Evolutionary conservation across 2,888 invertebrate species (phyloP).

Genomic region (Alentia gelatinosa): DNA sequence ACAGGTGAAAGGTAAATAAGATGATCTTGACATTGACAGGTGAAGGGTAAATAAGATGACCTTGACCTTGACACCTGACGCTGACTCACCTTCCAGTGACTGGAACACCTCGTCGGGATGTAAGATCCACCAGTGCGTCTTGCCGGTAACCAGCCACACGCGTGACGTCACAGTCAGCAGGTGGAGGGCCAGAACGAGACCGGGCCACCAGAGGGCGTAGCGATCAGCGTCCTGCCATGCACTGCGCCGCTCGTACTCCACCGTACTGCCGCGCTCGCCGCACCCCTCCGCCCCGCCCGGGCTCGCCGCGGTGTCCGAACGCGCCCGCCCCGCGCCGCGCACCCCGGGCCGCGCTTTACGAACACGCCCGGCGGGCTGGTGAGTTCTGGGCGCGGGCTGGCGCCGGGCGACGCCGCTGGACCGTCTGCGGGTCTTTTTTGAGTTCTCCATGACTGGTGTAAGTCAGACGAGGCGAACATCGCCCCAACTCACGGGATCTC

Average conservation of each 20-base stretch:
- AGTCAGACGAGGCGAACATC: neutral
- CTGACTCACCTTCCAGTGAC: constrained; percentile 71
- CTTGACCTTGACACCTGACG: too few species aligned
- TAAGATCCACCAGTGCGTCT: constrained; percentile 73
- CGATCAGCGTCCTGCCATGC: neutral
- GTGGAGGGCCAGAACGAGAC: constrained; percentile 67
- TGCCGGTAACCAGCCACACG: constrained; percentile 67
- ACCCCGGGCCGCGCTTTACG: neutral
- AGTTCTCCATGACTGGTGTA: neutral
- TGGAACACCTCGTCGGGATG: constrained; percentile 77
- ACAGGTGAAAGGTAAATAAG: too few species aligned
- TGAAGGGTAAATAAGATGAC: too few species aligned
- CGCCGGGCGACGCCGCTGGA: neutral
- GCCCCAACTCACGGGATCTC: neutral
- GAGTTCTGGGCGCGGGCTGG: neutral
- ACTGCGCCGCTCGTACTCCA: neutral
- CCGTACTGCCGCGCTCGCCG: too few species aligned
- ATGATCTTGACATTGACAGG: too few species aligned
- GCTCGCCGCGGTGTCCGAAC: neutral
- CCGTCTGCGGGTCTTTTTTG: constrained; percentile 25
- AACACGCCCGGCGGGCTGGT: neutral
- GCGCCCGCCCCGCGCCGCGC: neutral
- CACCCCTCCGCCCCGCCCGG: neutral
- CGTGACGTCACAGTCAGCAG: constrained; percentile 67
- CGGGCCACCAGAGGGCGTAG: constrained; percentile 63